These are phyloP conservation scores for Rafetus swinhoei DNA, from an alignment of 2,113 vertebrate species.

Conservation along the genomic window DNA sequence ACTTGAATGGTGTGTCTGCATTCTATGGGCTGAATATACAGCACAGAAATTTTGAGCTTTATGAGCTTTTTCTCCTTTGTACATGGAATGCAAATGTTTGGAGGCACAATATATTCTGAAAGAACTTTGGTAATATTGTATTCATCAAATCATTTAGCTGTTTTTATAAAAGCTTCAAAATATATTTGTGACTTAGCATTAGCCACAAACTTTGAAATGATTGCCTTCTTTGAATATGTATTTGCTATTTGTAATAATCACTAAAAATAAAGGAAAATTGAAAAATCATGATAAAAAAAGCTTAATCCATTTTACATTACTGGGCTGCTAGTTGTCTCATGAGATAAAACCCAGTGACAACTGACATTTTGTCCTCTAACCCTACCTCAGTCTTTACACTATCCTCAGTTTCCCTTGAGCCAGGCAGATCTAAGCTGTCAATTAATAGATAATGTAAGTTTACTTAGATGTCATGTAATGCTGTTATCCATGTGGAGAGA, in stretches of 20 bases:
- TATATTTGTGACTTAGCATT: neutral
- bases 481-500: constrained; percentile 72
- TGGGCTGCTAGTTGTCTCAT: constrained; percentile 72
- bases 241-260: neutral
- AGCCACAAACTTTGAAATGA: neutral
- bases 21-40: neutral
- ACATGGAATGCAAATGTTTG: neutral
- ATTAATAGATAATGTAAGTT: constrained; percentile 82
- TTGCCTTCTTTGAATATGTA: neutral
- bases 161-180: constrained; percentile 27
- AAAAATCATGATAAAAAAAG: neutral
- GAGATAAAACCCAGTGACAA: constrained; percentile 78
- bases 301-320: constrained; percentile 68
- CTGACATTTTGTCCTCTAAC: constrained; percentile 86
- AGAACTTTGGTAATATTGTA: neutral
- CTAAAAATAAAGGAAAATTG: neutral
- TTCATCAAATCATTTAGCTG: neutral
- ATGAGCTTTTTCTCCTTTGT: neutral
- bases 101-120: neutral
- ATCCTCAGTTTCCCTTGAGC: constrained; percentile 77
- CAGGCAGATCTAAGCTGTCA: constrained; percentile 82
- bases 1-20: neutral
- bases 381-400: constrained; percentile 66
- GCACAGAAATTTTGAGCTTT: neutral
- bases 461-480: constrained; percentile 76